Evolutionary conservation across 2,888 invertebrate species (phyloP), one percentile per base, ranked within the genome.

Genomic region (Rhingia campestris): DNA sequence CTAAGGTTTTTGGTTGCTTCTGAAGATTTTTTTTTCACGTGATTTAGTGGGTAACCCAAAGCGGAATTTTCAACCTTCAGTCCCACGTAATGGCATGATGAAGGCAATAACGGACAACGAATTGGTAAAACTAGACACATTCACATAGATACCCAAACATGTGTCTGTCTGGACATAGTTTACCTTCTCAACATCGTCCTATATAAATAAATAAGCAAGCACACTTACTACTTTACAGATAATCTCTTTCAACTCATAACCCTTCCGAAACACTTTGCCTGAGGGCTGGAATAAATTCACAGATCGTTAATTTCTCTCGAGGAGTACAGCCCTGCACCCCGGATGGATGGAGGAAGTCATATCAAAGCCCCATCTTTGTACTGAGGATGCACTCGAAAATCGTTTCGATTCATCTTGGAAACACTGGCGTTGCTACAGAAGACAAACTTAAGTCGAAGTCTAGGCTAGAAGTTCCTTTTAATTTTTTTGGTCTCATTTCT

Each of bases 301-400:
- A 74, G 79, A 82, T 82, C 82, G 79, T 82, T 82, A 82, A 74
- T 79, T 77, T 77, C 73, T 39, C 51, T 39, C 9, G 14, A 70
- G n/a, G 56, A 22, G 35, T 51, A 10, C 10, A 43, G 30, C 37
- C 39, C n/a, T 53, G 1, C 22, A 22, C 22, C 22, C 22, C 22
- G 22, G 22, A 49, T 39, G 10, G 4, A 41, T 9, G 9, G 32
- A 14, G 7, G 14, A 14, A 45, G 49, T 33, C 3, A 12, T 5
- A 35, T n/a, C 51, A 30, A 39, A 37, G 9, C 3, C 32, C 35
- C 33, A 72, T 43, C 41, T 51, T 63, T 54, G n/a, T 47, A 54
- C 45, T 12, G 22, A 6, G 33, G 32, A 22, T 22, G 22, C 2
- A 22, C 30, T 9, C 6, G 14, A n/a, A 61, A 66, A 39, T 59